Percentiles rank a stretch among this genome's conserved stretches.
Conservation (phyloP, 64 coral and sea anemone genomes). For the Montipora sp. region DNA sequence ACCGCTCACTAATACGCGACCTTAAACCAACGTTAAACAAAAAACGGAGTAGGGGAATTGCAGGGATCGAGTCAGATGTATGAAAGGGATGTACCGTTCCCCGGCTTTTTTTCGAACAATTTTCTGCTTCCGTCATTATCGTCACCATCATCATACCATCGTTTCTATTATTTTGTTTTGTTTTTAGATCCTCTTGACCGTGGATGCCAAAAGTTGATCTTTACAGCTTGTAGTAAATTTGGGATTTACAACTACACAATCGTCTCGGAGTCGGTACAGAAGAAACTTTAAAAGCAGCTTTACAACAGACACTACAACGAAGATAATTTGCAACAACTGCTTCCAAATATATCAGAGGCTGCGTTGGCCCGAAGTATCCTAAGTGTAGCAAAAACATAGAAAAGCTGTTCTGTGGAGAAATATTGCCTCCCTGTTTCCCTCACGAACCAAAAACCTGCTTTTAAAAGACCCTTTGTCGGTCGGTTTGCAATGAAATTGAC, state of each 20-base stretch:
- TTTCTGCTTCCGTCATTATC: too few species aligned
- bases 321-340: background rate
- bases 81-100: too few species aligned
- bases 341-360: background rate
- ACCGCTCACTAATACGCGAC: too few species aligned
- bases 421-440: constrained; percentile 64
- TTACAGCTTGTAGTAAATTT: constrained; percentile 22
- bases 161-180: background rate
- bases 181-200: constrained; percentile 21
- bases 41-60: too few species aligned
- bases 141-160: too few species aligned
- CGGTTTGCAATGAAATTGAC: constrained; percentile 3
- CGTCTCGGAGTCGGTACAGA: background rate
- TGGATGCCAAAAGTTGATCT: constrained; percentile 42
- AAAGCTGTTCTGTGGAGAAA: constrained; percentile 52
- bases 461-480: constrained; percentile 9
- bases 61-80: too few species aligned
- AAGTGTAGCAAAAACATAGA: constrained; percentile 37
- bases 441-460: background rate
- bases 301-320: background rate
- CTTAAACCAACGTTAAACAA: too few species aligned
- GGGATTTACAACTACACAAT: background rate
- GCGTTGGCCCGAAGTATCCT: background rate
- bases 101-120: background rate
- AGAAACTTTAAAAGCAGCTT: background rate